Evolutionary conservation across 2,113 vertebrate genomes (phyloP).

Genomic region (Meleagris gallopavo): DNA sequence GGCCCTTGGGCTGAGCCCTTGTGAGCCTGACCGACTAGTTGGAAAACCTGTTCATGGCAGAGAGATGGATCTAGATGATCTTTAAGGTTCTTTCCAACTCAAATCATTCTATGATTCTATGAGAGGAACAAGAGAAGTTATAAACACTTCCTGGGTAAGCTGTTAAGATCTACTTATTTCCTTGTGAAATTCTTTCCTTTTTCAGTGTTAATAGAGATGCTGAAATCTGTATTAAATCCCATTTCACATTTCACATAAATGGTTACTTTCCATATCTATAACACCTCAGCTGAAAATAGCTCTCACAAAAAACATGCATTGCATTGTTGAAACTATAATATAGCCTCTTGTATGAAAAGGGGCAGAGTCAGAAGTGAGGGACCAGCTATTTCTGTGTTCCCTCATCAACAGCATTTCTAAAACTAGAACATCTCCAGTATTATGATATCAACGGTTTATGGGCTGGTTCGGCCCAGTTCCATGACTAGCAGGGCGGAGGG

Average conservation of each 20-base stretch:
- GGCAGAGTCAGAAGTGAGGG: not conserved
- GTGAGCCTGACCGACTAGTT: too few relatives aligned
- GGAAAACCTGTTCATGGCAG: too few relatives aligned
- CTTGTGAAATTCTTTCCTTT: not conserved
- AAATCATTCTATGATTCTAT: not conserved
- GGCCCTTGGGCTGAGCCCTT: too few relatives aligned
- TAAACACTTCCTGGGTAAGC: not conserved
- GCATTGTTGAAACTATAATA: not conserved
- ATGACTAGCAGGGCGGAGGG: too few relatives aligned
- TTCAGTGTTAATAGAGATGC: not conserved
- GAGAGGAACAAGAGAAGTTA: not conserved
- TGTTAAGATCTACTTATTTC: not conserved
- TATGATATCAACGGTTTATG: too few relatives aligned
- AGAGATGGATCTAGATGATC: too few relatives aligned
- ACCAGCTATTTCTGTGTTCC: not conserved
- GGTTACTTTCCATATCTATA: not conserved
- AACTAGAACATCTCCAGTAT: not conserved
- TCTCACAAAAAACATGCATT: not conserved
- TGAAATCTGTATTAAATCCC: not conserved
- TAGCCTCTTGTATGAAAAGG: not conserved
- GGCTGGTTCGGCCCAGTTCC: too few relatives aligned
- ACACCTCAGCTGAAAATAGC: not conserved
- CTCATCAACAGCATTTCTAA: not conserved
- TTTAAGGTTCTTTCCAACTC: too few relatives aligned
- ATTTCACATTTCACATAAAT: not conserved